Evolutionary conservation across 2,113 vertebrate species (phyloP), one percentile per base, ranked within the genome.

Genomic region (Micromys minutus): DNA sequence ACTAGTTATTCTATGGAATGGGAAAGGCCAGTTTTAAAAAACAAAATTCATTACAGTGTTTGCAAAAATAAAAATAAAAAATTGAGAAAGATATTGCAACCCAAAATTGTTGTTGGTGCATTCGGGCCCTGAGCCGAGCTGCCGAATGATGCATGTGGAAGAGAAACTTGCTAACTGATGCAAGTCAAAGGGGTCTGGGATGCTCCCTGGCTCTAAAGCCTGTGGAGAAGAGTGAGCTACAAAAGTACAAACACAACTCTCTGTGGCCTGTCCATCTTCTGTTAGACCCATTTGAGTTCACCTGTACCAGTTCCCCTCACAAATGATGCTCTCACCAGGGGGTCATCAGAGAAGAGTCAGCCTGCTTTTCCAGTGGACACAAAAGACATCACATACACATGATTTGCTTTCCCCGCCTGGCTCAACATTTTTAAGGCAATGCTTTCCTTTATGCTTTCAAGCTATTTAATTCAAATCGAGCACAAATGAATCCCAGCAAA

Each of bases 371-470:
- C 65, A 0, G 22, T 59, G 13, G 29, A 79, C 87, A 91, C 72
- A 96, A 86, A 77, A 72, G 16, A 75, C 50, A 84, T 84, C 57
- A 88, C 95, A 84, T 87, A 87, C 36, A 83, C 24, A 26, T 24
- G n/a, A 21, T 69, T 59, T 47, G 50, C 81, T 71, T 85, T 9
- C 22, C 85, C n/a, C 80, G 24, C 87, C 67, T 91, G 22, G 19
- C 24, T 10, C 71, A 75, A 2, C 4, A 81, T 93, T 86, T 91
- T 90, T 67, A 77, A 85, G 42, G 84, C 63, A 87, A 42, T 55
- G 29, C 85, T 85, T 95, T 29, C 71, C 90, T 97, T 93, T 92
- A 80, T 91, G 61, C 67, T 89, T 67, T 13, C 63, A 79, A 96
- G 61, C 6, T 36, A 7, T 36, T 97, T 75, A 67, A 39, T 95